Base-by-base conservation (phyloP, 2,797 vertebrate genomes). In the Mormyrus hasselquistii region DNA sequence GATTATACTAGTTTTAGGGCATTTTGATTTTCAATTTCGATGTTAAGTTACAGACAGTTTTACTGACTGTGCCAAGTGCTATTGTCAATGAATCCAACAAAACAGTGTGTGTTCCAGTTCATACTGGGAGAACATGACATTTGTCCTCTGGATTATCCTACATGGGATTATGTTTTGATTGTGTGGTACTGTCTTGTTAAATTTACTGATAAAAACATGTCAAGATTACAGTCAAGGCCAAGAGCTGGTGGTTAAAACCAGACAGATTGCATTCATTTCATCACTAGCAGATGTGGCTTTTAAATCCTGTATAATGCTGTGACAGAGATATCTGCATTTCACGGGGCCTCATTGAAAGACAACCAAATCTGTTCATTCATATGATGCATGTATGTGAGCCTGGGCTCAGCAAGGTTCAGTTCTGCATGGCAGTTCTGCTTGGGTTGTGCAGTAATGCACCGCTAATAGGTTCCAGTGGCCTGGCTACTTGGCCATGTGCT, bases 151-250 rank as follows among this genome's bases (percentile, higher is more conserved):
- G 84, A 86, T n/a, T 87, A 55, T 59, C 38, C 8, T 87, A 44
- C 86, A 19, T 87, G 38, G 86, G 29, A 47, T 87, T 38, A 29
- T 38, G 5, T 62, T 57, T 55, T 87, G 25, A 87, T 87, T 87
- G 34, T 87, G 55, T 87, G 38, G 73, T 79, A 44, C 16, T 87
- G 38, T 87, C 25, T 82, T 87, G 9, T 87, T 57, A 87, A 59
- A 87, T 10, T 44, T 19, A 87, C 34, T 19, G 2, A 87, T 44
- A 79, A 41, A 38, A 79, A 19, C 19, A 41, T 79, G 65, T 38
- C 73, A 79, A 79, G 73, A 44, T n/a, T 19, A 79, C 2, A 16
- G 41, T 47, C 0, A 82, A 82, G 41, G 41, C 76, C 38, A 82
- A 82, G 38, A 82, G 8, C 76, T 47, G 16, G 41, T 82, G 76